phyloP scores from a whole-genome alignment of 92 coral and sea anemone species.

The Muricea muricata region DNA sequence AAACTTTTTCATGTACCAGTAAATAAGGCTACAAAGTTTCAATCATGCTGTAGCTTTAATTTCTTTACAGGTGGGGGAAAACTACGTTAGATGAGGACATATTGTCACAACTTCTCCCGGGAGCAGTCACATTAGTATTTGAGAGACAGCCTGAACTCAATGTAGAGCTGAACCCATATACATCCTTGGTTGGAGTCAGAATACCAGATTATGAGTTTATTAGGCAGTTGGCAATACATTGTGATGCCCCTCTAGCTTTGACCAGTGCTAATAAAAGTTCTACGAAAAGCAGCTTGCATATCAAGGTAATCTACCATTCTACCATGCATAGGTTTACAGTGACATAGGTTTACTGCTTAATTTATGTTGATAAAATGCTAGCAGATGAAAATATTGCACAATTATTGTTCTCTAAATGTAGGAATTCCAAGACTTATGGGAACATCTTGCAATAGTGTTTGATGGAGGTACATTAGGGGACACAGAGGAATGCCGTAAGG shows the following conservation, averaged over 20 bases:
- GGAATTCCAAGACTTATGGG: conserved; percentile 91
- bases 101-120: conserved; percentile 86
- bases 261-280: conserved; percentile 96
- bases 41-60: neutral
- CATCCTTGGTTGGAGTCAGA: conserved; percentile 87
- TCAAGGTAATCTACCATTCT: conserved; percentile 74
- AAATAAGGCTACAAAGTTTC: neutral
- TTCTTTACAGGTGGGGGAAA: conserved; percentile 87
- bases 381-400: too few relatives aligned
- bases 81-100: conserved; percentile 71
- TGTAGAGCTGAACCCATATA: conserved; percentile 80
- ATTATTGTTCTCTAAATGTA: too few relatives aligned
- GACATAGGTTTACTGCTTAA: neutral
- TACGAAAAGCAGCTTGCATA: conserved; percentile 80
- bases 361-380: too few relatives aligned
- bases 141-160: conserved; percentile 81
- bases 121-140: conserved; percentile 97
- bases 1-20: too few relatives aligned
- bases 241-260: conserved; percentile 84
- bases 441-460: conserved; percentile 78
- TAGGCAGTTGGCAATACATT: conserved; percentile 70
- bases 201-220: conserved; percentile 94
- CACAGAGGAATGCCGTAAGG: conserved; percentile 81
- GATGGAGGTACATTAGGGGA: conserved; percentile 91
- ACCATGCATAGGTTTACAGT: neutral